phyloP scores from a whole-genome alignment of 2,888 invertebrate genomes.

The Agrotis segetum region DNA sequence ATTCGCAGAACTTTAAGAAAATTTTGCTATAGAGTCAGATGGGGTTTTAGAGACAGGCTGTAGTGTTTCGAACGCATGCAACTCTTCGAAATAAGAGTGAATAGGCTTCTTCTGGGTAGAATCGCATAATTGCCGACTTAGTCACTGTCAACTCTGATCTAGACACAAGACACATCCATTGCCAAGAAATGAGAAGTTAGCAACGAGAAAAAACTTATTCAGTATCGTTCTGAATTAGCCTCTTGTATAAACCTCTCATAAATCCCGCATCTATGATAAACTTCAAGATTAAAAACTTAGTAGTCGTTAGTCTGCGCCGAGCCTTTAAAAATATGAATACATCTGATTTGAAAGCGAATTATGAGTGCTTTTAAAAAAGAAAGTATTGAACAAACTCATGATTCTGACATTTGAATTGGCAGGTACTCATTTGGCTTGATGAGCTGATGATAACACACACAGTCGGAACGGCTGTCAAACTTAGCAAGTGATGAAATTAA shows the following conservation, averaged over 20 bases:
- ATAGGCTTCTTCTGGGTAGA: too few species aligned
- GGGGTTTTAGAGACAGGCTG: too few species aligned
- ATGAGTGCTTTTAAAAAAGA: conserved; percentile 59
- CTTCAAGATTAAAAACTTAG: background rate
- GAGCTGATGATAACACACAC: conserved; percentile 42
- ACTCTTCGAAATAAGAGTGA: too few species aligned
- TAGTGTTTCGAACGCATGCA: too few species aligned
- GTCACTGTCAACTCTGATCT: too few species aligned
- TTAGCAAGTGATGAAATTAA: conserved; percentile 32
- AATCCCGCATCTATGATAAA: background rate
- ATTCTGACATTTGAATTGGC: conserved; percentile 52
- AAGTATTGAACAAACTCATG: conserved; percentile 49
- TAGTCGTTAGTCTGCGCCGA: conserved; percentile 6
- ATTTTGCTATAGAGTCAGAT: too few species aligned
- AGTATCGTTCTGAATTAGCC: background rate
- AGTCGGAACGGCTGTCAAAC: conserved; percentile 40
- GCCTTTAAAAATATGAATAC: conserved; percentile 35
- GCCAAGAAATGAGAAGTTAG: too few species aligned
- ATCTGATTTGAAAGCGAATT: conserved; percentile 63
- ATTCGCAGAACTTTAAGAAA: too few species aligned
- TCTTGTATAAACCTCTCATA: background rate
- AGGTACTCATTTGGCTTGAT: conserved; percentile 48
- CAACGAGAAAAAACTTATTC: too few species aligned
- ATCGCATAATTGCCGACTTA: too few species aligned
- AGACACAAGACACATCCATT: too few species aligned